Conservation (phyloP, 2,888 invertebrate genomes). For the Drosophila mayaguana region DNA sequence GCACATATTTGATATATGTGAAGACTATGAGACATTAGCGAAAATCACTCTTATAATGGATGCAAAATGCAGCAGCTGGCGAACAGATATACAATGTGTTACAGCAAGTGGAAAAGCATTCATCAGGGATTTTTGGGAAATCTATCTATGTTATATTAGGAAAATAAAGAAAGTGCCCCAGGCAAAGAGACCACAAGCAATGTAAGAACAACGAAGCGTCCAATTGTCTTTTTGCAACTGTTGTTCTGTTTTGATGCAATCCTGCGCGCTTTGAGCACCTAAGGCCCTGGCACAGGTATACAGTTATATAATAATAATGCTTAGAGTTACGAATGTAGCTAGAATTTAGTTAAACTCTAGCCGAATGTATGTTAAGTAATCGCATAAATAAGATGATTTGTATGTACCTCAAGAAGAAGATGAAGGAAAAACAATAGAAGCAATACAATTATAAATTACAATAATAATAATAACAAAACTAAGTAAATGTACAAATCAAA, state of each 20-base stretch:
- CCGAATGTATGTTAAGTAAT: conserved; percentile 37
- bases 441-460: conserved; percentile 73
- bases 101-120: neutral
- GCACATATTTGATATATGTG: too few species aligned
- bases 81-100: neutral
- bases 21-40: neutral
- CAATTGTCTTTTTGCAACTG: conserved; percentile 86
- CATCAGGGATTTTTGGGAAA: neutral
- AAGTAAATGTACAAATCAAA: conserved; percentile 67
- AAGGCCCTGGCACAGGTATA: conserved; percentile 64
- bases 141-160: neutral
- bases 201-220: conserved; percentile 85
- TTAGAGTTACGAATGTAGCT: conserved; percentile 27
- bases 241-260: conserved; percentile 85
- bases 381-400: conserved; percentile 21
- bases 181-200: conserved; percentile 84
- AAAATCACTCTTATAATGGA: neutral
- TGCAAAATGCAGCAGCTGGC: too few species aligned
- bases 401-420: conserved; percentile 71
- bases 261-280: conserved; percentile 66
- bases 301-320: conserved; percentile 1
- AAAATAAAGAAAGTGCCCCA: neutral
- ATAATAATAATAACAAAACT: conserved; percentile 36
- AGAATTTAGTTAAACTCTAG: conserved; percentile 48
- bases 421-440: conserved; percentile 50